Conservation (phyloP, 2,797 vertebrate genomes). For the Amphiprion clarkii region DNA sequence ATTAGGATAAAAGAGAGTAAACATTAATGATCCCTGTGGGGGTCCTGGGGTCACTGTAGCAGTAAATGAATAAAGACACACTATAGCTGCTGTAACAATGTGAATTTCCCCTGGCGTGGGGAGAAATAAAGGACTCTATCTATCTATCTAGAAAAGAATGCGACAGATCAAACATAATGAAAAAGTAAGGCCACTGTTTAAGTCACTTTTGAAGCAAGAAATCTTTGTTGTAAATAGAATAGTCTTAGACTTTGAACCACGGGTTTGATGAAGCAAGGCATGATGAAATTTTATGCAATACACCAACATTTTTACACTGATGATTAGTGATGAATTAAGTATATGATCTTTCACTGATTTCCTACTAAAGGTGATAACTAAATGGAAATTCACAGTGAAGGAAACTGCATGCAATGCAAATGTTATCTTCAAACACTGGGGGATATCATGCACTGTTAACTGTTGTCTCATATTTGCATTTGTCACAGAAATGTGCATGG, state of each 20-base stretch:
- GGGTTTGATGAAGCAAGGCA: background rate
- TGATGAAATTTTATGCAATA: background rate
- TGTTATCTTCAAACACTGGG: background rate
- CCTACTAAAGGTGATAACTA: too few species aligned
- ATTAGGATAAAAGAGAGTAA: constrained; percentile 48
- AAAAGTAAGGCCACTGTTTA: too few species aligned
- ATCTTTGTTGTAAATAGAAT: background rate
- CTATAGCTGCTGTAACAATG: too few species aligned
- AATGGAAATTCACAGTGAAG: background rate
- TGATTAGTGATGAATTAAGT: background rate
- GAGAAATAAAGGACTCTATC: too few species aligned
- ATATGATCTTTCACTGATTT: background rate
- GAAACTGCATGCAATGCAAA: background rate
- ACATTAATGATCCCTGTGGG: constrained; percentile 39
- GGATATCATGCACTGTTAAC: background rate
- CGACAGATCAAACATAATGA: constrained; percentile 13
- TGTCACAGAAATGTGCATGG: background rate
- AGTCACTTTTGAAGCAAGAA: background rate
- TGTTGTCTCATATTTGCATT: background rate
- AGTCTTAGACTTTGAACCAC: background rate
- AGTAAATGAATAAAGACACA: constrained; percentile 19
- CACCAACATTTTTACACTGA: constrained; percentile 4
- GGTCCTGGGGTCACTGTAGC: constrained; percentile 29
- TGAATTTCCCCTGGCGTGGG: too few species aligned
- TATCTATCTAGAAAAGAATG: constrained; percentile 22